A percentile compares a stretch with the other conserved stretches of the same genome.
Evolutionary conservation across 2,113 vertebrate genomes (phyloP).

Genomic region (Apteryx owenii): DNA sequence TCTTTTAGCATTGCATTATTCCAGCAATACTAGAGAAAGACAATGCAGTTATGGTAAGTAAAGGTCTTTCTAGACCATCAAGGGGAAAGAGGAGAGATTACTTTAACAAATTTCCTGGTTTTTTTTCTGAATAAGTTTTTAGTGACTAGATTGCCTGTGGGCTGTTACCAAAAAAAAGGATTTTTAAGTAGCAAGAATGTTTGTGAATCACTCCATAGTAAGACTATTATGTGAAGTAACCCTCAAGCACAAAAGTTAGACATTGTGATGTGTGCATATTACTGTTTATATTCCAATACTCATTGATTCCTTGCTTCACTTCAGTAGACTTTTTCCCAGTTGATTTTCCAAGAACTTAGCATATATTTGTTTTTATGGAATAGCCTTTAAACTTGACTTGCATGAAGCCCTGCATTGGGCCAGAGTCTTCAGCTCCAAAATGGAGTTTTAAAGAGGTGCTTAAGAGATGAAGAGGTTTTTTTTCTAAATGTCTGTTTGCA

Average conservation of each 20-base stretch:
- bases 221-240: neutral
- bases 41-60: slow-evolving; percentile 78
- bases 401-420: neutral
- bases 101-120: neutral
- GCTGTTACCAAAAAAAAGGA: neutral
- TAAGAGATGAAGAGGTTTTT: neutral
- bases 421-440: neutral
- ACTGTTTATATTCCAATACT: neutral
- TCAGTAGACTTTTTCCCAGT: neutral
- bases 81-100: neutral
- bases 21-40: slow-evolving; percentile 47
- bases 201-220: neutral
- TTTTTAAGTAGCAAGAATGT: neutral
- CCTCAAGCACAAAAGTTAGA: neutral
- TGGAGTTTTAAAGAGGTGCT: neutral
- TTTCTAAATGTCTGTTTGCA: neutral
- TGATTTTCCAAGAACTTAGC: neutral
- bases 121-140: neutral
- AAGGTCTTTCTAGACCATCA: neutral
- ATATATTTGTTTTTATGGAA: neutral
- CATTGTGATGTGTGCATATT: neutral
- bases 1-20: slow-evolving; percentile 39
- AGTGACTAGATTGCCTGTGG: neutral
- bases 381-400: neutral
- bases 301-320: neutral